These are phyloP conservation scores for Pygmarrhopalites habei DNA, from an alignment of 1,140 invertebrate species.

Conservation along the genomic window DNA sequence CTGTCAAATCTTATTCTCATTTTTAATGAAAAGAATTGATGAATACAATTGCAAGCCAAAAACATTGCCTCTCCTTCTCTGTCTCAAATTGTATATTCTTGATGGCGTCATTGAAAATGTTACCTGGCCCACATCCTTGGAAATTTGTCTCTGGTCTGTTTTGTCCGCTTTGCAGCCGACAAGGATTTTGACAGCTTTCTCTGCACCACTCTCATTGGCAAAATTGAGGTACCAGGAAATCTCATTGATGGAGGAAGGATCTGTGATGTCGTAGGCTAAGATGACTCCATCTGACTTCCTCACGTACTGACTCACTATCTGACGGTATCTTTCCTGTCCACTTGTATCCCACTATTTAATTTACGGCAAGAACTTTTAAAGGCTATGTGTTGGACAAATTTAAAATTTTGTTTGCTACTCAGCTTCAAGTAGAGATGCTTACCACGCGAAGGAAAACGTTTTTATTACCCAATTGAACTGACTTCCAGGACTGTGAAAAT, in stretches of 20 bases:
- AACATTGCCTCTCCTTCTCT: too few species aligned
- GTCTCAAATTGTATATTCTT: too few species aligned
- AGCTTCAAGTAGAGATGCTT: neutral
- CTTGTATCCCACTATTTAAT: neutral
- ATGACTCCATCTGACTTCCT: slow-evolving; percentile 4
- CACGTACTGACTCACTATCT: neutral
- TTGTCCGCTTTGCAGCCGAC: slow-evolving; percentile 5
- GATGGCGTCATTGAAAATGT: too few species aligned
- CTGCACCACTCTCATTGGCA: neutral
- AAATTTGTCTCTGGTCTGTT: neutral
- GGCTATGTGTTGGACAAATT: neutral
- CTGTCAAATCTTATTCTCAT: too few species aligned
- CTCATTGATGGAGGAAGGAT: neutral
- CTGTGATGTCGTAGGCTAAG: neutral
- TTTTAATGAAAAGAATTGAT: too few species aligned
- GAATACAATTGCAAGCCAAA: too few species aligned
- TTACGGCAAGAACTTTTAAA: neutral
- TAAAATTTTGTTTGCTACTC: neutral
- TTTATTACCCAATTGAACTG: neutral
- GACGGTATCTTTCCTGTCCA: neutral
- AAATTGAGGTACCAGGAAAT: neutral
- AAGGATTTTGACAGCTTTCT: neutral
- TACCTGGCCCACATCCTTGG: neutral
- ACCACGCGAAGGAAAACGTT: neutral
- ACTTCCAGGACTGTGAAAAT: neutral